These are phyloP conservation scores for Sminthurinus signatus DNA, from an alignment of 1,140 invertebrate genomes.

Conservation along the genomic window DNA sequence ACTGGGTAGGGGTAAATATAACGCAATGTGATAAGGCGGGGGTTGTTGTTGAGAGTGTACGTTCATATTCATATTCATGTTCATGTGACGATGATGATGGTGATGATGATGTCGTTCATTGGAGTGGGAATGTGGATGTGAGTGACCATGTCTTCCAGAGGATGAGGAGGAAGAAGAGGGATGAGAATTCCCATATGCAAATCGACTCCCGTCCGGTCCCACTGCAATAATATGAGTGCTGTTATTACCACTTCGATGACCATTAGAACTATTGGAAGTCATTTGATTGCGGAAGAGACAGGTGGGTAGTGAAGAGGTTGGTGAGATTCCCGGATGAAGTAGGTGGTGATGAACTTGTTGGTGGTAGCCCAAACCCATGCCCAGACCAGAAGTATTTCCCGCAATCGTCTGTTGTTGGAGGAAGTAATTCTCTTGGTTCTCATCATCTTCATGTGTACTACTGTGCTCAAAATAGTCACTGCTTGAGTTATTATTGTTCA, in stretches of 20 bases:
- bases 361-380: not conserved
- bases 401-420: not conserved
- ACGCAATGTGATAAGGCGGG: constrained; percentile 36
- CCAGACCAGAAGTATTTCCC: not conserved
- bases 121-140: too few species aligned
- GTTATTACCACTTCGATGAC: too few species aligned
- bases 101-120: constrained; percentile 8
- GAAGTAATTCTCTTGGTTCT: constrained; percentile 3
- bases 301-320: too few species aligned
- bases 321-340: not conserved
- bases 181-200: too few species aligned
- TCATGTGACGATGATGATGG: not conserved
- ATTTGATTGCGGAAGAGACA: too few species aligned
- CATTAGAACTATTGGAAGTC: too few species aligned
- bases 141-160: too few species aligned
- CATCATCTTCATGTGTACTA: constrained; percentile 16
- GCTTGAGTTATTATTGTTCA: not conserved
- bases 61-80: not conserved
- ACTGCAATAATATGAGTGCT: too few species aligned
- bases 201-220: too few species aligned
- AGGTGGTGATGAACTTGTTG: constrained; percentile 6
- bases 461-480: not conserved
- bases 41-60: constrained; percentile 15
- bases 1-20: constrained; percentile 31
- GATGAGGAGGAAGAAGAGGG: too few species aligned